These are phyloP conservation scores for Pseudorasbora parva DNA, from an alignment of 2,113 vertebrate species.

Conservation along the genomic window DNA sequence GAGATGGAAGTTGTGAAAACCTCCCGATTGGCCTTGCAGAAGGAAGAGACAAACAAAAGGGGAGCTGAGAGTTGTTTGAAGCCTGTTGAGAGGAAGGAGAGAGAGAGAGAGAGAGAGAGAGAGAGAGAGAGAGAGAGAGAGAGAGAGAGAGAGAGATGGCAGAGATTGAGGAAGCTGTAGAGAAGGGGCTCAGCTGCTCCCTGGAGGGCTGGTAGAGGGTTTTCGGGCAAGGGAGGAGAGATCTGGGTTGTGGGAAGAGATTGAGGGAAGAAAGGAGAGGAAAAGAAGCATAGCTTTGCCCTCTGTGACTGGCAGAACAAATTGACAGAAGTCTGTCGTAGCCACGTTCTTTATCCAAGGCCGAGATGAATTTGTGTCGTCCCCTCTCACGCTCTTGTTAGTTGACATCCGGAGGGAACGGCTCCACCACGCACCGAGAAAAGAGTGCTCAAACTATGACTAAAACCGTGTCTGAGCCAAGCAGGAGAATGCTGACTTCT, in stretches of 20 bases:
- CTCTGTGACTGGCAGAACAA: slow-evolving; percentile 31
- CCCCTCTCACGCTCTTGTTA: slow-evolving; percentile 51
- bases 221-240: slow-evolving; percentile 23
- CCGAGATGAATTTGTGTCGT: slow-evolving; percentile 55
- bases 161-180: slow-evolving; percentile 35
- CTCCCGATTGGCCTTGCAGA: slow-evolving; percentile 58
- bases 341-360: slow-evolving; percentile 51
- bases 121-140: slow-evolving; percentile 6
- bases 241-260: slow-evolving; percentile 16
- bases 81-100: slow-evolving; percentile 46
- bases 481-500: slow-evolving; percentile 39
- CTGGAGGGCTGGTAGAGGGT: slow-evolving; percentile 37
- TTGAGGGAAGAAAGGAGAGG: slow-evolving; percentile 17
- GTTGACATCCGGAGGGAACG: slow-evolving; percentile 28
- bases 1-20: slow-evolving; percentile 59
- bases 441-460: slow-evolving; percentile 33
- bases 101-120: no score
- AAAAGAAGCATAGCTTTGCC: slow-evolving; percentile 33
- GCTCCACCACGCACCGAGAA: slow-evolving; percentile 34
- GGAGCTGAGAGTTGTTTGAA: slow-evolving; percentile 61
- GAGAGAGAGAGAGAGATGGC: slow-evolving; percentile 42
- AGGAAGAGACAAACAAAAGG: slow-evolving; percentile 55
- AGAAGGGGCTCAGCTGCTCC: slow-evolving; percentile 56
- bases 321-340: slow-evolving; percentile 56
- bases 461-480: slow-evolving; percentile 37